Percentiles rank a stretch among this genome's conserved stretches.
These are phyloP conservation scores for Corydoras sp. DNA, from an alignment of 2,113 vertebrate species.

Conservation along the genomic window DNA sequence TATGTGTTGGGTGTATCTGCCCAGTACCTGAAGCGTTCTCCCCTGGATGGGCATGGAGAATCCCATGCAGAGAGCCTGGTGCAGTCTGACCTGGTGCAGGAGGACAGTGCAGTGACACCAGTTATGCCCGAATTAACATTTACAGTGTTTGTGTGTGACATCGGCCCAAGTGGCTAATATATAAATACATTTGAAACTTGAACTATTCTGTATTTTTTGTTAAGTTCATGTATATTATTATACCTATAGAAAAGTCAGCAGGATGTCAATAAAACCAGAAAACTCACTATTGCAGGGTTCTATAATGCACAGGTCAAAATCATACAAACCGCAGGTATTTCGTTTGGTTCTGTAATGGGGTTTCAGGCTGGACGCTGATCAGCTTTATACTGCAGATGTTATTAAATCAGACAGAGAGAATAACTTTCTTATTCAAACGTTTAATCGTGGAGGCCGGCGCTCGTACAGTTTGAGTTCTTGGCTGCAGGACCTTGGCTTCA, in stretches of 20 bases:
- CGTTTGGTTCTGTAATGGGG: not conserved
- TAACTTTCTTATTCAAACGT: not conserved
- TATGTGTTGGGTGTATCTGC: not conserved
- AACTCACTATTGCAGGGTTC: too few relatives aligned
- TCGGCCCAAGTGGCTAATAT: too few relatives aligned
- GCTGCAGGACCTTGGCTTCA: not conserved
- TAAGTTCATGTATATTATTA: slow-evolving; percentile 34
- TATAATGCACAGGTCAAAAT: slow-evolving; percentile 37
- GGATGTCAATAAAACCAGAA: slow-evolving; percentile 27
- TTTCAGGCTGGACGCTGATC: not conserved
- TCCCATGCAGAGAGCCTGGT: too few relatives aligned
- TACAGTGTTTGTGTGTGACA: too few relatives aligned
- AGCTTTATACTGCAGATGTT: not conserved
- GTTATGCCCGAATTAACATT: too few relatives aligned
- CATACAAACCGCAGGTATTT: not conserved
- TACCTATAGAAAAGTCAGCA: not conserved
- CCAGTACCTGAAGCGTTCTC: too few relatives aligned
- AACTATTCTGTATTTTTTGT: not conserved
- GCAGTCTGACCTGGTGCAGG: too few relatives aligned
- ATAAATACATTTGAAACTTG: not conserved
- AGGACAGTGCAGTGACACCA: too few relatives aligned
- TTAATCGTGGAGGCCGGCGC: not conserved
- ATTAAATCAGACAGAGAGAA: not conserved
- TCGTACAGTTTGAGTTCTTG: not conserved
- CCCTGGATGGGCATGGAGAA: too few relatives aligned